A percentile compares a stretch with the other conserved stretches of the same genome.
Conservation (phyloP, 1,140 invertebrate species). For the Zeugodacus cucurbitae region DNA sequence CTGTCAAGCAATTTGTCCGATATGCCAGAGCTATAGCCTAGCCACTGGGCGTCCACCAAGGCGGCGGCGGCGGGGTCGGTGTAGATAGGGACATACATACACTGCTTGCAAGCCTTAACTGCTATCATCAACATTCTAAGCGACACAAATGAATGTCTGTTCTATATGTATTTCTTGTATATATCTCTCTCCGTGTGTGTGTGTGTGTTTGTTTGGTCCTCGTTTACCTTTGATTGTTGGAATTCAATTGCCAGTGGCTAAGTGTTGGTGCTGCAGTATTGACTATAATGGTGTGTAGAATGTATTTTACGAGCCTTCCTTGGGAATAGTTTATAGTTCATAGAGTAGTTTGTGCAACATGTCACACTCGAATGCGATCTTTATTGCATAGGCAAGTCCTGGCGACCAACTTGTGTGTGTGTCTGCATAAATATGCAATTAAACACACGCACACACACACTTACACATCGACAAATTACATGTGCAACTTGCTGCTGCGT, state of each 20-base stretch:
- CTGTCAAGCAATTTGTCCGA: conserved; percentile 28
- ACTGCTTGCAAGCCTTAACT: background rate
- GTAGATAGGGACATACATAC: background rate
- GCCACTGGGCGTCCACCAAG: too few relatives aligned
- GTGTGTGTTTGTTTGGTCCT: background rate
- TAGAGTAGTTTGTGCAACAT: background rate
- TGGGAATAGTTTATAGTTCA: background rate
- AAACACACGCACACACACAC: too few relatives aligned
- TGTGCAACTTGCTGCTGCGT: too few relatives aligned
- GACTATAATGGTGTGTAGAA: background rate
- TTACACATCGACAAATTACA: too few relatives aligned
- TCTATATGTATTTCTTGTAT: background rate
- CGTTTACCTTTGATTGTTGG: background rate
- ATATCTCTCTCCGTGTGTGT: background rate
- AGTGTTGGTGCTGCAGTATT: background rate
- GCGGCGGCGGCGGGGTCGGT: background rate
- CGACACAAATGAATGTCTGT: background rate
- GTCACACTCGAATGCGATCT: background rate
- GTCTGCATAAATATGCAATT: background rate
- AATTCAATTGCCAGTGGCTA: background rate
- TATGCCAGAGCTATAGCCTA: background rate
- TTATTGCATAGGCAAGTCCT: background rate
- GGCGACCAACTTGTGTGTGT: background rate
- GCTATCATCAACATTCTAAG: background rate
- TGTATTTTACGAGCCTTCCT: background rate